These are phyloP conservation scores for Drosophila hamatofila DNA, from an alignment of 2,888 invertebrate species.

Conservation along the genomic window DNA sequence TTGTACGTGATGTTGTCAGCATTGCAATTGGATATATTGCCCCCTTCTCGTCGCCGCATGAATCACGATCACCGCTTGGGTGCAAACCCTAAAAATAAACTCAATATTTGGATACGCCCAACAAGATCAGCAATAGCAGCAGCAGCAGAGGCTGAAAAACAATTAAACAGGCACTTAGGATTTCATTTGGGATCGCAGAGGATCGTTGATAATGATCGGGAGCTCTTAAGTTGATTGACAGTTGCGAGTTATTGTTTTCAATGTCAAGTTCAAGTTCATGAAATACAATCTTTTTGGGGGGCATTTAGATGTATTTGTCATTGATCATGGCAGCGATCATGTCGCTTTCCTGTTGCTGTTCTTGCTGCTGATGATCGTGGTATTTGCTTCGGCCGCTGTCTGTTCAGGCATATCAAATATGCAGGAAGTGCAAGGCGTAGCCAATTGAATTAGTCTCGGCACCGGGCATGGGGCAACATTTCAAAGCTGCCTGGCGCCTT, in stretches of 20 bases:
- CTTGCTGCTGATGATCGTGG: conserved; percentile 29
- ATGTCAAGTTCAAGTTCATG: conserved; percentile 80
- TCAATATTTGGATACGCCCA: conserved; percentile 34
- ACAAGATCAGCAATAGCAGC: not conserved
- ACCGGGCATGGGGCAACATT: conserved; percentile 58
- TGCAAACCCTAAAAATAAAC: conserved; percentile 67
- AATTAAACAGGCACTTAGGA: conserved; percentile 74
- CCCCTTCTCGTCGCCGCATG: conserved; percentile 21
- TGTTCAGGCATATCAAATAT: conserved; percentile 62
- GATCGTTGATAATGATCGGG: conserved; percentile 62
- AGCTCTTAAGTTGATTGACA: conserved; percentile 59
- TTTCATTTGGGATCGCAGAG: conserved; percentile 51
- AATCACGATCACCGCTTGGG: conserved; percentile 51
- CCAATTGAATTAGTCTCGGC: conserved; percentile 68
- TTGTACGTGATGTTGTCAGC: conserved; percentile 78
- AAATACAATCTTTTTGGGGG: conserved; percentile 60
- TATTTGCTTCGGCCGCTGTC: conserved; percentile 37
- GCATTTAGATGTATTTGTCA: conserved; percentile 48
- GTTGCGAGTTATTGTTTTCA: conserved; percentile 44
- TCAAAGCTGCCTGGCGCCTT: conserved; percentile 73
- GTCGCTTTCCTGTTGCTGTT: conserved; percentile 13
- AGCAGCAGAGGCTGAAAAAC: conserved; percentile 29
- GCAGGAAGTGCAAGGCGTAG: conserved; percentile 71
- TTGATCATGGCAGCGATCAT: conserved; percentile 35
- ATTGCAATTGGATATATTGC: conserved; percentile 74